Percentiles rank a stretch among this genome's conserved stretches.
Conservation (phyloP, 2,888 invertebrate genomes). For the Drosophila hamatofila region DNA sequence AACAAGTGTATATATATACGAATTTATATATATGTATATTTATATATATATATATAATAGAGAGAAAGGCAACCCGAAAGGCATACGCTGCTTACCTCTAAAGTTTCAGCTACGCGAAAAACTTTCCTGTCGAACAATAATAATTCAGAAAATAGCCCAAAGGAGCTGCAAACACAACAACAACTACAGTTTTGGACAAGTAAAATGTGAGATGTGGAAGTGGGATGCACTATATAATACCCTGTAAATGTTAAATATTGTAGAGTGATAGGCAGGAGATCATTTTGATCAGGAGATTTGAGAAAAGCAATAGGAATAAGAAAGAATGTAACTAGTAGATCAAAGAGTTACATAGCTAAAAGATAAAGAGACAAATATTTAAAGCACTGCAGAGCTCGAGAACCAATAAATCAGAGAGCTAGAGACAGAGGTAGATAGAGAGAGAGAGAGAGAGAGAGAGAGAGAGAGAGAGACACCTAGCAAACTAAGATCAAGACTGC, state of each 20-base stretch:
- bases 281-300: background rate
- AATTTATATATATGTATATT: background rate
- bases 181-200: slow-evolving; percentile 7
- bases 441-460: too few relatives aligned
- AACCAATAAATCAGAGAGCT: too few relatives aligned
- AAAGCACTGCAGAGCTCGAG: too few relatives aligned
- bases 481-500: too few relatives aligned
- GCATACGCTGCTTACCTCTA: slow-evolving; percentile 28
- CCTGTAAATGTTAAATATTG: background rate
- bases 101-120: slow-evolving; percentile 43
- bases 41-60: background rate
- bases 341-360: too few relatives aligned
- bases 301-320: background rate
- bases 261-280: background rate
- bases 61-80: slow-evolving; percentile 4
- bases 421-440: too few relatives aligned
- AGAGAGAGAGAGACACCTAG: too few relatives aligned
- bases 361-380: too few relatives aligned
- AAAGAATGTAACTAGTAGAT: background rate
- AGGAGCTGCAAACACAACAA: slow-evolving; percentile 32
- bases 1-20: background rate
- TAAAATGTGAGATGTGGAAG: background rate
- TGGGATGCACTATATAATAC: background rate
- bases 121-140: slow-evolving; percentile 69
- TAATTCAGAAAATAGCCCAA: slow-evolving; percentile 74